Conservation (phyloP, 2,113 vertebrate genomes). For the Bubo scandiacus region DNA sequence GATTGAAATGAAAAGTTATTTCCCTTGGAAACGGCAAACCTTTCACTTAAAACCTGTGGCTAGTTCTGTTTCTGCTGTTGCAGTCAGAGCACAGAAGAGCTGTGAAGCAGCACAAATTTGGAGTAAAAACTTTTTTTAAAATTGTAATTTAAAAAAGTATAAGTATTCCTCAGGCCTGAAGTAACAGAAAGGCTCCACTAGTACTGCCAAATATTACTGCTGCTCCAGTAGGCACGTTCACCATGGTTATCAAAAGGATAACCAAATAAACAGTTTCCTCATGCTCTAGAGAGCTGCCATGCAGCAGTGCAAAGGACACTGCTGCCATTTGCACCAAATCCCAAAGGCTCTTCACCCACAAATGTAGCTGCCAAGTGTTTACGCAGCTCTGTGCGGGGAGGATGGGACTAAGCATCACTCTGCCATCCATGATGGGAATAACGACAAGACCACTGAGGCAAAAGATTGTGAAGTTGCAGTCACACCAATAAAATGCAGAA, state of each 20-base stretch:
- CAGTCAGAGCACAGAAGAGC: background rate
- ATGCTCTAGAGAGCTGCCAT: background rate
- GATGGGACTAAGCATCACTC: fast-evolving
- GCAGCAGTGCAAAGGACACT: background rate
- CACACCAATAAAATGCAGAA: background rate
- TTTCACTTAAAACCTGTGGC: background rate
- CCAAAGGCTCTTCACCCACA: background rate
- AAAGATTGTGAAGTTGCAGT: background rate
- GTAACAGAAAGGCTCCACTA: background rate
- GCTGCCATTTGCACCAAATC: background rate
- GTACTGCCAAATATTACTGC: background rate
- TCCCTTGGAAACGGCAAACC: background rate
- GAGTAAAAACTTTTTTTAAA: background rate
- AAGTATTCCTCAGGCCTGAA: background rate
- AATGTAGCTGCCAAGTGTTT: background rate
- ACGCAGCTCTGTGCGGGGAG: background rate
- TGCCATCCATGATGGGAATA: background rate
- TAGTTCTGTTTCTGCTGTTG: background rate
- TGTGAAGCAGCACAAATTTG: background rate
- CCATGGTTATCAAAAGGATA: background rate
- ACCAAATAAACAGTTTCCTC: background rate
- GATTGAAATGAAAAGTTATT: background rate
- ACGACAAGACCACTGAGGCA: fast-evolving
- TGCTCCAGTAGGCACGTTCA: background rate
- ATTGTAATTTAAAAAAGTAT: background rate